Conservation (phyloP, 2,797 vertebrate genomes). For the Peromyscus eremicus region DNA sequence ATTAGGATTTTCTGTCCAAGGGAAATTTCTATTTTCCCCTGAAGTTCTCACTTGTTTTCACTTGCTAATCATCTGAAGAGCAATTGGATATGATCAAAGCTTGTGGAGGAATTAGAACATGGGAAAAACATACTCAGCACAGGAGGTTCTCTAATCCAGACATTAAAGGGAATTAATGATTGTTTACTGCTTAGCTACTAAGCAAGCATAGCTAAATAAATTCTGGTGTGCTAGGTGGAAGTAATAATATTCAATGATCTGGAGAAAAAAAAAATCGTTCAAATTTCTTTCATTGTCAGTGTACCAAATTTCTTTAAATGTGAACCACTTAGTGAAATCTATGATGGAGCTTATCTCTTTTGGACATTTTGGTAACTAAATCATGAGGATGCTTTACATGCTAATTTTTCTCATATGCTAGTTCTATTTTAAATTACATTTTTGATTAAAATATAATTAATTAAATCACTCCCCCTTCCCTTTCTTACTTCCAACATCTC, state of each 20-base stretch:
- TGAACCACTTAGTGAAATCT: slow-evolving; percentile 41
- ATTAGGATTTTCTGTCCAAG: slow-evolving; percentile 44
- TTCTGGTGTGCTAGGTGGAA: not conserved
- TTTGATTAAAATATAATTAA: not conserved
- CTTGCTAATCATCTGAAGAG: slow-evolving; percentile 28
- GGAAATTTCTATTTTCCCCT: not conserved
- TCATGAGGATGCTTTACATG: slow-evolving; percentile 36
- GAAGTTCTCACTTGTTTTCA: slow-evolving; percentile 47
- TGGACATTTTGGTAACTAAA: slow-evolving; percentile 61
- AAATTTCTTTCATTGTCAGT: slow-evolving; percentile 17
- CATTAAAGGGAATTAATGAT: slow-evolving; percentile 42
- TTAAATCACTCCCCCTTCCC: not conserved
- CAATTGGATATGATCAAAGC: slow-evolving; percentile 59
- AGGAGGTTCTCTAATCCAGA: slow-evolving; percentile 28
- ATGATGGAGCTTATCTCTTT: slow-evolving; percentile 22
- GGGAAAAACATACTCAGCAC: not conserved
- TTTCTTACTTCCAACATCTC: not conserved
- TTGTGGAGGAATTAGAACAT: slow-evolving; percentile 35
- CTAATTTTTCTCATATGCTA: slow-evolving; percentile 47
- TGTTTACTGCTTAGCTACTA: slow-evolving; percentile 30
- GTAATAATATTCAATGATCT: slow-evolving; percentile 31
- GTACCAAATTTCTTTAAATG: slow-evolving; percentile 6
- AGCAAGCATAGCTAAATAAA: slow-evolving; percentile 48
- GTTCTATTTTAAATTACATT: not conserved
- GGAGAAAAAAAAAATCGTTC: slow-evolving; percentile 25